These are phyloP conservation scores for Kryptolebias marmoratus DNA, from an alignment of 2,113 vertebrate genomes.

Conservation along the genomic window DNA sequence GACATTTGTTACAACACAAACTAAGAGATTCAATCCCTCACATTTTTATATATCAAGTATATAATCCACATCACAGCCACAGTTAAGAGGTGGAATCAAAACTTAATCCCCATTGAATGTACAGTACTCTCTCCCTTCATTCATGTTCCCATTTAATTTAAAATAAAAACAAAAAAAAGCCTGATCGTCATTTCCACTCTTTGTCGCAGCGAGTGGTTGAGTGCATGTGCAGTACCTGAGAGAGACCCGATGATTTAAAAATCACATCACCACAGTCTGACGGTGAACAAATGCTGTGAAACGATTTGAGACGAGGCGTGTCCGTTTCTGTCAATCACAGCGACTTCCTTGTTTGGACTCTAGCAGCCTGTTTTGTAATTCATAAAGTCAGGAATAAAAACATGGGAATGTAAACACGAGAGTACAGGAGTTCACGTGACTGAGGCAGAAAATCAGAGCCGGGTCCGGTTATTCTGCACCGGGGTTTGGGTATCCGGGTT, in stretches of 20 bases:
- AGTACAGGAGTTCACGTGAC: conserved; percentile 34
- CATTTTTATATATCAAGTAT: conserved; percentile 63
- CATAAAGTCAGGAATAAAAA: conserved; percentile 24
- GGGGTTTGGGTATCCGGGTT: conserved; percentile 18
- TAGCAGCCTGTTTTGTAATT: neutral
- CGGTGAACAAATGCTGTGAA: conserved; percentile 19
- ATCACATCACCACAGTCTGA: conserved; percentile 10
- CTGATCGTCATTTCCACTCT: conserved; percentile 14
- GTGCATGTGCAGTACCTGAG: conserved; percentile 38
- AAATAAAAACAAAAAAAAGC: conserved; percentile 5
- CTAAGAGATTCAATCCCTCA: conserved; percentile 54
- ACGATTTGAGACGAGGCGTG: conserved; percentile 4
- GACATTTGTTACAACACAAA: conserved; percentile 50
- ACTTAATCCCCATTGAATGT: conserved; percentile 16
- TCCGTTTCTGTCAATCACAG: neutral
- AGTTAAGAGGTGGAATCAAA: conserved; percentile 49
- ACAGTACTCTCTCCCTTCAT: conserved; percentile 59
- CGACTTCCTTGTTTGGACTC: conserved; percentile 2
- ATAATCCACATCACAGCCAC: conserved; percentile 63
- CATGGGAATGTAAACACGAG: conserved; percentile 45
- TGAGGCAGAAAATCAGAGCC: conserved; percentile 43
- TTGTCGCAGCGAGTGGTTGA: conserved; percentile 29
- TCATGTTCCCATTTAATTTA: conserved; percentile 42
- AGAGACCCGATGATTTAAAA: conserved; percentile 20
- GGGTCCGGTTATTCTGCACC: conserved; percentile 31